Evolutionary conservation across 2,888 invertebrate genomes (phyloP).

Genomic region (Andrena dorsata): DNA sequence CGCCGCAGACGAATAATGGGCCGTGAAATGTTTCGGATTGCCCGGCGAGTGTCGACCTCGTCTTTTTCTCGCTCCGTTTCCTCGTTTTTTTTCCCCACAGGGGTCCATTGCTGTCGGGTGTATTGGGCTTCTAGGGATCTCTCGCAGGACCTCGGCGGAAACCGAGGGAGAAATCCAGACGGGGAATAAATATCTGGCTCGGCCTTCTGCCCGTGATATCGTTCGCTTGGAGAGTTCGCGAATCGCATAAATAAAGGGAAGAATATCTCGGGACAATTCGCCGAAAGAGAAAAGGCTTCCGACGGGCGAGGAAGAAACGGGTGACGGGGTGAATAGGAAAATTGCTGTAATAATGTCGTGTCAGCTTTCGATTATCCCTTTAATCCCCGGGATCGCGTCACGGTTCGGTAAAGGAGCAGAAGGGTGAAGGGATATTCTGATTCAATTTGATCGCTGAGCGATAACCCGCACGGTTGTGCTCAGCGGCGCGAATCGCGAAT

Average conservation of each 20-base stretch:
- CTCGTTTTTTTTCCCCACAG: neutral
- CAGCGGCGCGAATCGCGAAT: neutral
- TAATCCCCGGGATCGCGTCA: neutral
- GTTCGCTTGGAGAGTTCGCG: neutral
- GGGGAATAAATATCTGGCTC: slow-evolving; percentile 3
- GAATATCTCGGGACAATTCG: slow-evolving; percentile 1
- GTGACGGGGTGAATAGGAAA: neutral
- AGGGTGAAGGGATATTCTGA: neutral
- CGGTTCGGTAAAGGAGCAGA: neutral
- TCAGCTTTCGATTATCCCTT: neutral
- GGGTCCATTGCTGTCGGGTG: neutral
- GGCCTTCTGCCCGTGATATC: neutral
- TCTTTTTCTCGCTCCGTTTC: slow-evolving; percentile 10
- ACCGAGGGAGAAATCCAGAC: neutral
- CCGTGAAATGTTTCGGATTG: slow-evolving; percentile 17
- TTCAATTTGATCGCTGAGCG: neutral
- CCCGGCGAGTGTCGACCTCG: neutral
- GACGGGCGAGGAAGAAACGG: neutral
- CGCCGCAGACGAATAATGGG: slow-evolving; percentile 4
- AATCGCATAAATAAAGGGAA: neutral
- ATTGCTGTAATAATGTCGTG: neutral
- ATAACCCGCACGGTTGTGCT: slow-evolving; percentile 1
- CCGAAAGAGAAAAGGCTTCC: neutral
- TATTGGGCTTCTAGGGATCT: neutral
- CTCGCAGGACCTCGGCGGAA: neutral